Conservation (phyloP, 1,140 invertebrate genomes). For the Thalassaphorura encarpata region DNA sequence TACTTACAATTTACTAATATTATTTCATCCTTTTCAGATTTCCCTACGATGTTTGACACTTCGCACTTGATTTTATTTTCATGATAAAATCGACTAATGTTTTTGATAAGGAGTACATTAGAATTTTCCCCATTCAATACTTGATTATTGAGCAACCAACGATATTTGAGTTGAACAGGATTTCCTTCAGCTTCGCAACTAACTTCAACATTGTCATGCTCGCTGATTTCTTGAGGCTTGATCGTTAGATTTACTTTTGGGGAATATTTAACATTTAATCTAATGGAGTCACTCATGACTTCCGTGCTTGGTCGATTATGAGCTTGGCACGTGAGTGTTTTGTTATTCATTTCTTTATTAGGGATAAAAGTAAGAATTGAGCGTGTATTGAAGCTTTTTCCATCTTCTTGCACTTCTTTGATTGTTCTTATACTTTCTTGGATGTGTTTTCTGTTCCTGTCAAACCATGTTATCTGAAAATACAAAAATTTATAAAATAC, state of each 20-base stretch:
- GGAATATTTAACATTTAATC: constrained; percentile 75
- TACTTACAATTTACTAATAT: constrained; percentile 81
- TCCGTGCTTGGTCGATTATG: constrained; percentile 51
- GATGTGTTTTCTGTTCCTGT: constrained; percentile 65
- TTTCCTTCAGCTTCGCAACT: constrained; percentile 78
- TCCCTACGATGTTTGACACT: constrained; percentile 80
- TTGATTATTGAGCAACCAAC: constrained; percentile 73
- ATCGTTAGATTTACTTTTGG: constrained; percentile 57
- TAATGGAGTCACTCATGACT: constrained; percentile 63
- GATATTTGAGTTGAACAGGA: constrained; percentile 64
- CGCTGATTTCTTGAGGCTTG: constrained; percentile 49
- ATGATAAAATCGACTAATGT: constrained; percentile 69
- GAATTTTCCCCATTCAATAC: constrained; percentile 66
- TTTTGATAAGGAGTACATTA: constrained; percentile 70
- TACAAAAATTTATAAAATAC: too few relatives aligned
- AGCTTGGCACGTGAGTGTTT: constrained; percentile 83
- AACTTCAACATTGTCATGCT: constrained; percentile 69
- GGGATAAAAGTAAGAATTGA: constrained; percentile 73
- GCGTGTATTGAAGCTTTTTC: constrained; percentile 66
- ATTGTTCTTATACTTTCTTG: constrained; percentile 61
- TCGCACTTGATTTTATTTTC: constrained; percentile 81
- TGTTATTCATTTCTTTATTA: constrained; percentile 75
- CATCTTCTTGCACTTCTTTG: constrained; percentile 57
- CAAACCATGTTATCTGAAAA: constrained; percentile 79
- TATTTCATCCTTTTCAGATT: constrained; percentile 72